These are phyloP conservation scores for Drosophila arawakana DNA, from an alignment of 1,140 invertebrate genomes.

Conservation along the genomic window DNA sequence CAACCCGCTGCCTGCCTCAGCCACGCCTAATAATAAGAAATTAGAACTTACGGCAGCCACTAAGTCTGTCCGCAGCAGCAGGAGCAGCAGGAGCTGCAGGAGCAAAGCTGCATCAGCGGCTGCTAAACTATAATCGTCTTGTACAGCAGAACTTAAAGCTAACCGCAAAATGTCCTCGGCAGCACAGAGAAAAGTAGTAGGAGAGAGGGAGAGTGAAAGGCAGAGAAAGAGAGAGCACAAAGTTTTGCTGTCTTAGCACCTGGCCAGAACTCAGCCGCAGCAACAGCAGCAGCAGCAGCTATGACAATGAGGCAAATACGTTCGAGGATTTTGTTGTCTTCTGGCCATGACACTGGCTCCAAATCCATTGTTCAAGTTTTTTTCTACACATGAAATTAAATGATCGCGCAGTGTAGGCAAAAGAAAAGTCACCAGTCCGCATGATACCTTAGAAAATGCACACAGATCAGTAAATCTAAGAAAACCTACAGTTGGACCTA, in stretches of 20 bases:
- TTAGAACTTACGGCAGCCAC: constrained; percentile 82
- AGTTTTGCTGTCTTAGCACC: constrained; percentile 48
- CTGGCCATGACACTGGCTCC: constrained; percentile 2
- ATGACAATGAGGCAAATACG: constrained; percentile 28
- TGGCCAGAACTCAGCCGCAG: constrained; percentile 6
- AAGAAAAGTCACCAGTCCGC: too few relatives aligned
- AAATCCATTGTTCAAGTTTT: background rate
- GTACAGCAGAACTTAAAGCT: constrained; percentile 68
- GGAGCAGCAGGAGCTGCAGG: constrained; percentile 9
- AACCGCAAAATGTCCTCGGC: constrained; percentile 62
- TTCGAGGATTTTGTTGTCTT: constrained; percentile 32
- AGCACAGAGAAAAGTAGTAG: constrained; percentile 21
- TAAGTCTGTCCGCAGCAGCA: constrained; percentile 76
- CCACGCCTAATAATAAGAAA: constrained; percentile 82
- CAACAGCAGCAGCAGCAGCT: background rate
- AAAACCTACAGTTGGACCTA: too few relatives aligned
- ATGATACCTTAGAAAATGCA: too few relatives aligned
- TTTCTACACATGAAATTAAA: background rate
- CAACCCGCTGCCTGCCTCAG: constrained; percentile 1
- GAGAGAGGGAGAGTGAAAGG: constrained; percentile 7
- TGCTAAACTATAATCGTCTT: constrained; percentile 70
- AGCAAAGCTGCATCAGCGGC: constrained; percentile 32
- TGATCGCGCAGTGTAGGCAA: background rate
- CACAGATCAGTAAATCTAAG: too few relatives aligned
- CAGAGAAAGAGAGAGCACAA: background rate